Evolutionary conservation across 92 coral and sea anemone species (phyloP), one percentile per base, ranked within the genome.

Genomic region (Umimayanthus chanpuru): DNA sequence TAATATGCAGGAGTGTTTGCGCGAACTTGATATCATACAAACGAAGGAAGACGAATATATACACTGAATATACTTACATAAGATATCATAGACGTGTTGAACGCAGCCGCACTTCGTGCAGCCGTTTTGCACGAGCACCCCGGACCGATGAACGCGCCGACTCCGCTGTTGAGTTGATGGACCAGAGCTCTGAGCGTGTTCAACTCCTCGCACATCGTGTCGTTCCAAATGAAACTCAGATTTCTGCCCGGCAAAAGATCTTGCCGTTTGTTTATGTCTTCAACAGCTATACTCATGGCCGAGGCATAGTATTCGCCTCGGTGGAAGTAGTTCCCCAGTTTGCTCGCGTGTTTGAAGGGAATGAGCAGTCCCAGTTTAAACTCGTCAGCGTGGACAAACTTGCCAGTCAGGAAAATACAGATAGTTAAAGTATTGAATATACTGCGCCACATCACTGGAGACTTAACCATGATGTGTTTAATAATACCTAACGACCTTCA

Each of bases 101-200:
- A 94, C 20, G 99, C 96, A n/a, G 97, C 98, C 16, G 99, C 99
- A 81, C 88, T 91, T 38, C 98, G 88, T 4, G 98, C 99, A 5
- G 99, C 92, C 9, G 93, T 93, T 30, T 90, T 91, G 74, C 99
- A 97, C 29, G 89, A 90, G 80, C 99, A 97, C 16, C 97, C 99
- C 61, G 98, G 96, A 0, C 99, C 99, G 64, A 97, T 97, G 81
- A 97, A 97, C 2, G 92, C 98, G 9, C 94, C 90, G 23, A 96
- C 99, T 1, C 95, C 94, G n/a, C 74, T 81, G 84, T 89, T 90
- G 67, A 94, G 92, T 84, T 97, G 98, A 76, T 96, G 88, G n/a
- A 92, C 94, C n/a, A 95, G 65, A 1, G 94, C 95, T 49, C 93
- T 91, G 30, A 95, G 79, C 1, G 98, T 93, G 74, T 94, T 93